phyloP scores from a whole-genome alignment of 2,888 invertebrate genomes.

The Eristalis tenax region DNA sequence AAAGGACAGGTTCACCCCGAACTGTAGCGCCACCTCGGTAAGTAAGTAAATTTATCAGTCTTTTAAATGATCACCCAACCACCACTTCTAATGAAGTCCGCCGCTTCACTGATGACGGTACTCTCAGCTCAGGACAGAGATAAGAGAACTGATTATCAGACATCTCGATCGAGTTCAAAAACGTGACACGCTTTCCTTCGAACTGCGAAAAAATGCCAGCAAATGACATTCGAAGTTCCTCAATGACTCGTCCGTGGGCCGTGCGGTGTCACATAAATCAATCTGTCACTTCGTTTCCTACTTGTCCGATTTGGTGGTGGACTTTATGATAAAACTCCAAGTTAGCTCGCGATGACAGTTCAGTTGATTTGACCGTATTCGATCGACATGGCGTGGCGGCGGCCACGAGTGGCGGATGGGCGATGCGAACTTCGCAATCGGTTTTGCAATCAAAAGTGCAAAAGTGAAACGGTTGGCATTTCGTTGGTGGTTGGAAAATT shows the following conservation, averaged over 20 bases:
- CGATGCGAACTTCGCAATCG: neutral
- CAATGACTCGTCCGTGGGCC: conserved; percentile 6
- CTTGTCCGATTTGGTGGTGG: neutral
- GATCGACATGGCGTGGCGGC: neutral
- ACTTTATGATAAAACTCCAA: neutral
- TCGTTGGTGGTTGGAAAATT: conserved; percentile 1
- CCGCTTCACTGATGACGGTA: too few species aligned
- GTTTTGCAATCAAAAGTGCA: conserved; percentile 30
- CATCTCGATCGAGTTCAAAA: neutral
- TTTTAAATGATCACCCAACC: too few species aligned
- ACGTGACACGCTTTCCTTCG: conserved; percentile 27
- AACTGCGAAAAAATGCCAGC: neutral
- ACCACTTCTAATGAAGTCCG: too few species aligned
- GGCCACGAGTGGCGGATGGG: neutral
- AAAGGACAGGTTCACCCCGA: too few species aligned
- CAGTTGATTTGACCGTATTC: conserved; percentile 14
- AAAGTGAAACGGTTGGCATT: conserved; percentile 38
- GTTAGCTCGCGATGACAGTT: neutral
- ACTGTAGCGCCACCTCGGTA: too few species aligned
- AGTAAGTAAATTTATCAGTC: too few species aligned
- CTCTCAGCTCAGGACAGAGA: too few species aligned
- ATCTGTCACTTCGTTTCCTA: conserved; percentile 23
- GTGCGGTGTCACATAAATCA: neutral
- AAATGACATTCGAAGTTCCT: neutral
- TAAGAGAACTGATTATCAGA: too few species aligned